phyloP scores from a whole-genome alignment of 2,888 invertebrate species.

The Philereme vetulata region DNA sequence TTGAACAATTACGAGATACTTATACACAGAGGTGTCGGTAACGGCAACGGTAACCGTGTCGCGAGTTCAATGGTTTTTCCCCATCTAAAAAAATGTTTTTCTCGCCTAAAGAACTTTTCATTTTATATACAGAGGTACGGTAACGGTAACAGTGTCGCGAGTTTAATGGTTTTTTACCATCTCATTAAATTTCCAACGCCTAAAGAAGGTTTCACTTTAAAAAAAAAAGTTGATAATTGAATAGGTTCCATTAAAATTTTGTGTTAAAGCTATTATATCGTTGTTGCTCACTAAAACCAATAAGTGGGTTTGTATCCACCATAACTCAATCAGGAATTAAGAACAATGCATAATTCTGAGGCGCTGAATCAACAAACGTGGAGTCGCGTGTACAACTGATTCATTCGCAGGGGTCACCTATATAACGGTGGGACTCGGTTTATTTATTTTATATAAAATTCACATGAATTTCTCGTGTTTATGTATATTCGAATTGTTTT shows the following conservation, averaged over 20 bases:
- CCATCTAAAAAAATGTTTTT: no score
- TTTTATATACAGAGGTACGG: no score
- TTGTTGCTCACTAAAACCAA: conserved; percentile 41
- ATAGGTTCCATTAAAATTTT: conserved; percentile 4
- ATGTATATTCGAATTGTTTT: conserved; percentile 23
- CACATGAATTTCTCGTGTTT: conserved; percentile 16
- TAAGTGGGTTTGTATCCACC: conserved; percentile 44
- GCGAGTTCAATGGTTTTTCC: no score
- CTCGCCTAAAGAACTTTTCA: no score
- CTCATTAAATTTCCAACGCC: no score
- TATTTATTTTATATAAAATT: conserved; percentile 28
- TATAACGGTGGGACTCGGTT: conserved; percentile 37
- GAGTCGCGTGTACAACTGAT: conserved; percentile 52
- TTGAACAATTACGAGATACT: no score
- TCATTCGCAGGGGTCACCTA: conserved; percentile 42
- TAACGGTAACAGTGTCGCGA: no score
- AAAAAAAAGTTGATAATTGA: background rate
- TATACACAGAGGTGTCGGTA: no score
- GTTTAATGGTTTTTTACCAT: no score
- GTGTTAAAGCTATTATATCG: conserved; percentile 29
- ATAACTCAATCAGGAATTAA: conserved; percentile 50
- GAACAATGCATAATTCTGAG: conserved; percentile 60
- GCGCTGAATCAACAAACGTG: conserved; percentile 51
- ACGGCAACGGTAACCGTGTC: no score
- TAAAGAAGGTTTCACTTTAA: no score